Conservation (phyloP, 2,797 vertebrate genomes). For the Natrix natrix region DNA sequence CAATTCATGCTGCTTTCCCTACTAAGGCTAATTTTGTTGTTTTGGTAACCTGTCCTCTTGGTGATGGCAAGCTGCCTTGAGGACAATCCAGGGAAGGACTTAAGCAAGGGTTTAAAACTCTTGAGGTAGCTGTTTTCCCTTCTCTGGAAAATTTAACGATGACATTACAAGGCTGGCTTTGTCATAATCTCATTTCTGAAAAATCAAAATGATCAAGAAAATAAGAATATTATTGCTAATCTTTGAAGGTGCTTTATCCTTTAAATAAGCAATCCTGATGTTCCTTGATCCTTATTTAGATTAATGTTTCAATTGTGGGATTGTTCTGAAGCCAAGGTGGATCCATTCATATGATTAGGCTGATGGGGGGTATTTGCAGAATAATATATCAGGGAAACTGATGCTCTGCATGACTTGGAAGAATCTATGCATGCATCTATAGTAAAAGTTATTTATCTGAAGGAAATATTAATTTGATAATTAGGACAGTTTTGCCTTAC, state of each 20-base stretch:
- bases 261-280: neutral
- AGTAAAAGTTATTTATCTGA: neutral
- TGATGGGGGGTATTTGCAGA: neutral
- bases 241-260: neutral
- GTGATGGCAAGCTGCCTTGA: neutral
- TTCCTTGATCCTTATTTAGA: neutral
- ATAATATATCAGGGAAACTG: neutral
- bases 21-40: neutral
- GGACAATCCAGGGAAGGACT: neutral
- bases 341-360: neutral
- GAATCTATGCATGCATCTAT: neutral
- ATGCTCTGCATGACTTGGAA: neutral
- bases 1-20: neutral
- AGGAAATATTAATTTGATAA: neutral
- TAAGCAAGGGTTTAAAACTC: neutral
- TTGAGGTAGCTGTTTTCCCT: neutral
- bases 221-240: neutral
- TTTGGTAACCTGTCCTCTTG: neutral
- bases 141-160: neutral
- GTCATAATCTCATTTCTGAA: neutral
- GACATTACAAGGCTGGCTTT: neutral
- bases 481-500: neutral
- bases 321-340: neutral
- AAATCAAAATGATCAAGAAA: neutral
- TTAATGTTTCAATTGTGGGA: neutral